These are phyloP conservation scores for Druceiella hillmani DNA, from an alignment of 2,888 invertebrate genomes.

Conservation along the genomic window DNA sequence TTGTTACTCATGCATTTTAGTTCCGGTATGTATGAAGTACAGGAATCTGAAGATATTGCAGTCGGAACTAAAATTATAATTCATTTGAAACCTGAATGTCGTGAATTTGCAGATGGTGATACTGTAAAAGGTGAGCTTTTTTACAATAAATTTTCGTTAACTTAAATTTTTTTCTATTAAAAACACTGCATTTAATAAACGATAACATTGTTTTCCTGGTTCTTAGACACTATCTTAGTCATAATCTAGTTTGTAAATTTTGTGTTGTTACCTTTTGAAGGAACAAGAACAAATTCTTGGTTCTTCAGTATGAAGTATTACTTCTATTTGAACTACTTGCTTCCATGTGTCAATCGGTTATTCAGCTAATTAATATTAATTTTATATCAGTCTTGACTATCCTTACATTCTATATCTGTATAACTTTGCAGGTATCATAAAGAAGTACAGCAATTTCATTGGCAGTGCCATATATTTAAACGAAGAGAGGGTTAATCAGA, in stretches of 20 bases:
- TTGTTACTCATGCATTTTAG: slow-evolving; percentile 51
- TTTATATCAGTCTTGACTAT: neutral
- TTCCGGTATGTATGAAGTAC: slow-evolving; percentile 83
- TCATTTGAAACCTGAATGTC: slow-evolving; percentile 79
- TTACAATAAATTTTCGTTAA: slow-evolving; percentile 6
- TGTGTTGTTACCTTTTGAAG: too few species aligned
- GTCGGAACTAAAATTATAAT: slow-evolving; percentile 91
- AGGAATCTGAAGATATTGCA: slow-evolving; percentile 76
- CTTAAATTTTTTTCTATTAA: slow-evolving; percentile 2
- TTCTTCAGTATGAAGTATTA: too few species aligned
- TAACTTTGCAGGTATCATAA: slow-evolving; percentile 66
- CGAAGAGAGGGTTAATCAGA: slow-evolving; percentile 81
- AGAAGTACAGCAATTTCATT: slow-evolving; percentile 97
- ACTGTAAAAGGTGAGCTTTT: slow-evolving; percentile 60
- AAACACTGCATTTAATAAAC: too few species aligned
- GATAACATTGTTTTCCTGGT: too few species aligned
- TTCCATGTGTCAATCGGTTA: neutral
- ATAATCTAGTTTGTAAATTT: too few species aligned
- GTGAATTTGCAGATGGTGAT: slow-evolving; percentile 86
- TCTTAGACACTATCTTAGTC: too few species aligned
- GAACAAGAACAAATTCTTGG: too few species aligned
- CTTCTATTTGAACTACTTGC: too few species aligned
- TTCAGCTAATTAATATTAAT: neutral
- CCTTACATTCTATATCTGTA: slow-evolving; percentile 1
- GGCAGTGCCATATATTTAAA: slow-evolving; percentile 90